Conservation (phyloP, 2,113 vertebrate species). For the Leptodactylus fuscus region DNA sequence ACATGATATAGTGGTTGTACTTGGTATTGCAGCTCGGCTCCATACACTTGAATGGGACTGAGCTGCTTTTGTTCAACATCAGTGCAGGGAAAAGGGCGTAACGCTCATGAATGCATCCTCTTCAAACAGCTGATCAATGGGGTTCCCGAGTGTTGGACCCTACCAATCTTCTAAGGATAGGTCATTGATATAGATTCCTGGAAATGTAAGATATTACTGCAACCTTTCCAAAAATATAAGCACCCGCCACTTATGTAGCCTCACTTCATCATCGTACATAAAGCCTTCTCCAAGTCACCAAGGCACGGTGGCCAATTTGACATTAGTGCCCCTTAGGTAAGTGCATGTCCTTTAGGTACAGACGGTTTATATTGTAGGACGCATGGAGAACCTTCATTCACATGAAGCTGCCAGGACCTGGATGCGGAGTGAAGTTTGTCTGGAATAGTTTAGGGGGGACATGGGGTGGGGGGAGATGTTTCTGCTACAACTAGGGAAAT, state of each 20-base stretch:
- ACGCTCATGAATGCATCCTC: too few species aligned
- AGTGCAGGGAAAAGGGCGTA: too few species aligned
- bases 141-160: too few species aligned
- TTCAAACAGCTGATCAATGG: too few species aligned
- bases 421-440: slow-evolving; percentile 69
- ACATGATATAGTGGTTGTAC: too few species aligned
- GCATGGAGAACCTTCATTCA: slow-evolving; percentile 5
- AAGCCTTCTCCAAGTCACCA: neutral
- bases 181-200: too few species aligned
- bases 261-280: neutral
- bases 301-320: neutral
- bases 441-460: slow-evolving; percentile 81
- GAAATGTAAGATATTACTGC: neutral
- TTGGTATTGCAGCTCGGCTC: too few species aligned
- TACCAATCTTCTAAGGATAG: too few species aligned
- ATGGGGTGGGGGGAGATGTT: slow-evolving; percentile 59
- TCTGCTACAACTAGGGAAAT: slow-evolving; percentile 67
- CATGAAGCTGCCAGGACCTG: neutral
- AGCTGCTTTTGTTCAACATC: too few species aligned
- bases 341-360: neutral
- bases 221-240: neutral
- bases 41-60: too few species aligned
- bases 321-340: neutral
- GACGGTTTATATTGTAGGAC: slow-evolving; percentile 29
- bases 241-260: neutral